A percentile compares a stretch with the other conserved stretches of the same genome.
These are phyloP conservation scores for Epinephelus fuscoguttatus DNA, from an alignment of 2,113 vertebrate species.

Conservation along the genomic window DNA sequence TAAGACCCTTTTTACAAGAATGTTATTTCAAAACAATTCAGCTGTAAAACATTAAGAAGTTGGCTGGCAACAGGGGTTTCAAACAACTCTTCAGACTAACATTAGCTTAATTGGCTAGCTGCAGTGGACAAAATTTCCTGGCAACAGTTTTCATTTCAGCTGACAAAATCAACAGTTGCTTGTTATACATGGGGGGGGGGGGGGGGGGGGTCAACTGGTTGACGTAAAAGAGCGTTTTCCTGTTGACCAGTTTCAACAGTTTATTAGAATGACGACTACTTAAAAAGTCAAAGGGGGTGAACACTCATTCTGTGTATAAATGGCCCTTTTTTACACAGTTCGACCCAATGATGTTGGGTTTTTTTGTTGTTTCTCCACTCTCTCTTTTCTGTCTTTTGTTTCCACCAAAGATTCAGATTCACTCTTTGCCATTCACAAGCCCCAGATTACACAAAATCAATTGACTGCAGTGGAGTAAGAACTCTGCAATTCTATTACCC, in stretches of 20 bases:
- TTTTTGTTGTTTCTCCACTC: background rate
- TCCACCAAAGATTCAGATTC: background rate
- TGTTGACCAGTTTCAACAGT: too few species aligned
- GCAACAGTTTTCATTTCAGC: too few species aligned
- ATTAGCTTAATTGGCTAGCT: too few species aligned
- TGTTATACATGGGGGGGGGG: too few species aligned
- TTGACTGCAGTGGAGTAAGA: slow-evolving; percentile 4
- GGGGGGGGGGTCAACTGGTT: too few species aligned
- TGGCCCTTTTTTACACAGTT: background rate
- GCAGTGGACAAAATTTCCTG: too few species aligned
- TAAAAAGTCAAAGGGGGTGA: background rate
- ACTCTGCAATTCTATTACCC: slow-evolving; percentile 6
- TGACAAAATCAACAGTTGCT: too few species aligned
- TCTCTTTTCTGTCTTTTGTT: background rate
- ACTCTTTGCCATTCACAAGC: background rate
- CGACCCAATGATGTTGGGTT: background rate
- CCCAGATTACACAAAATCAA: slow-evolving; percentile 4
- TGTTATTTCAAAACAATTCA: background rate
- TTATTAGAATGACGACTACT: fast-evolving
- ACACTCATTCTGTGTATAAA: background rate
- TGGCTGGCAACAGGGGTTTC: too few species aligned
- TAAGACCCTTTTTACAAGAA: background rate
- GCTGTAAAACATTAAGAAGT: too few species aligned
- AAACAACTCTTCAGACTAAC: too few species aligned
- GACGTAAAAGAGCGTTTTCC: background rate